phyloP scores from a whole-genome alignment of 2,888 invertebrate genomes.

The Limnephilus auricula region DNA sequence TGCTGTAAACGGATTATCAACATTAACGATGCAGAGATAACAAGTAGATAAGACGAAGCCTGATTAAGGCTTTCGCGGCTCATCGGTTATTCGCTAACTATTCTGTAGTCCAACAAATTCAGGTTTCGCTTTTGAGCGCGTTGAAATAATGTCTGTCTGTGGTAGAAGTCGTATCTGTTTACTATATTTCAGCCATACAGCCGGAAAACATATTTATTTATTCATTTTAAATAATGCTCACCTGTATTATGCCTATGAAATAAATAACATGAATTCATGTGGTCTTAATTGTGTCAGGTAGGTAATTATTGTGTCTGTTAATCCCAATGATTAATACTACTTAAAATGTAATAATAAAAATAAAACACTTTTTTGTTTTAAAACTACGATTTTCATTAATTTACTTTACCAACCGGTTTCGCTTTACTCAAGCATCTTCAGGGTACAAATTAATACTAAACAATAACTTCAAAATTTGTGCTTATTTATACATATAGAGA shows the following conservation, averaged over 20 bases:
- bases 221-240: background rate
- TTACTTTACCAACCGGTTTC: too few relatives aligned
- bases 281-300: background rate
- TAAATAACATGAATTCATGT: background rate
- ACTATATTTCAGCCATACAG: background rate
- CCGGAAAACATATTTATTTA: background rate
- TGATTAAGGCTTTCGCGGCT: constrained; percentile 48
- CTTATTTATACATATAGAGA: too few relatives aligned
- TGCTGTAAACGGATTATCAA: constrained; percentile 61
- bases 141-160: constrained; percentile 19
- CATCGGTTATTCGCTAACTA: constrained; percentile 42
- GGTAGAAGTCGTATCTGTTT: background rate
- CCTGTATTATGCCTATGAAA: background rate
- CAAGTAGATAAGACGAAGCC: constrained; percentile 25
- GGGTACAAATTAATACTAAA: too few relatives aligned
- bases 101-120: background rate
- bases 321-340: too few relatives aligned
- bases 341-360: too few relatives aligned
- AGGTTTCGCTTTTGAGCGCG: constrained; percentile 49
- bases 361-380: too few relatives aligned
- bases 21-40: constrained; percentile 60
- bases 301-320: too few relatives aligned
- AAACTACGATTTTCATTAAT: too few relatives aligned
- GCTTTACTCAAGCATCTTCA: too few relatives aligned
- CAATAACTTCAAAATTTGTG: too few relatives aligned